Percentiles rank a stretch among this genome's conserved stretches.
Conservation (phyloP, 2,797 vertebrate genomes). For the Smutsia gigantea region DNA sequence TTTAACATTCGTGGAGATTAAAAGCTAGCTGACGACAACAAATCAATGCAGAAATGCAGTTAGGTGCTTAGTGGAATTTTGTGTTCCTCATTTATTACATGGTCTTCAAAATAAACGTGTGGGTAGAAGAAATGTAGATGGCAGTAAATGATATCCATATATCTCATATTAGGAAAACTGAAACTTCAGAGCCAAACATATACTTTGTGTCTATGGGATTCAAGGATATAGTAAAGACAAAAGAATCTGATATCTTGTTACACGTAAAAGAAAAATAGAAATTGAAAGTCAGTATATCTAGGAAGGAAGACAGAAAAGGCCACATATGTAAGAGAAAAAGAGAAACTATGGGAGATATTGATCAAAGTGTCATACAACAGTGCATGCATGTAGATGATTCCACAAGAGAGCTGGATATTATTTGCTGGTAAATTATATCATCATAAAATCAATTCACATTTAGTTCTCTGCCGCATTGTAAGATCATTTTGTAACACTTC, state of each 20-base stretch:
- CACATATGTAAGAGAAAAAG: not conserved
- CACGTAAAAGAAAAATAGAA: slow-evolving; percentile 36
- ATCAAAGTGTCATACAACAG: slow-evolving; percentile 21
- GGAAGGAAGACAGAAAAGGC: not conserved
- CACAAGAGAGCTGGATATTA: not conserved
- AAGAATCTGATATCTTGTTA: slow-evolving; percentile 30
- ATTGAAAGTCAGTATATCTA: slow-evolving; percentile 16
- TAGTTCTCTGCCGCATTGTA: not conserved
- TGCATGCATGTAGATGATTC: not conserved
- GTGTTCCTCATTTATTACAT: slow-evolving; percentile 45
- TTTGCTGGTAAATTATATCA: slow-evolving; percentile 6
- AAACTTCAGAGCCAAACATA: slow-evolving; percentile 13
- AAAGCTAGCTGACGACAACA: slow-evolving; percentile 51
- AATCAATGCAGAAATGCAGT: slow-evolving; percentile 21
- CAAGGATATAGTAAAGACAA: slow-evolving; percentile 29
- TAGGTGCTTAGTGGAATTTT: slow-evolving; percentile 42
- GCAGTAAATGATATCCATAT: not conserved
- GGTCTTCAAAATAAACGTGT: slow-evolving; percentile 2
- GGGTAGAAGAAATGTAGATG: not conserved
- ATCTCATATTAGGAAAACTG: slow-evolving; percentile 14
- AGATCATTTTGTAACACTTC: not conserved
- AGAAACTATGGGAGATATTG: not conserved
- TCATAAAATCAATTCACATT: slow-evolving; percentile 45
- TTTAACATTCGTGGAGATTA: slow-evolving; percentile 62
- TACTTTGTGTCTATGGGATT: not conserved